These are phyloP conservation scores for Speoplatyrhinus poulsoni DNA, from an alignment of 2,113 vertebrate genomes.

Conservation along the genomic window DNA sequence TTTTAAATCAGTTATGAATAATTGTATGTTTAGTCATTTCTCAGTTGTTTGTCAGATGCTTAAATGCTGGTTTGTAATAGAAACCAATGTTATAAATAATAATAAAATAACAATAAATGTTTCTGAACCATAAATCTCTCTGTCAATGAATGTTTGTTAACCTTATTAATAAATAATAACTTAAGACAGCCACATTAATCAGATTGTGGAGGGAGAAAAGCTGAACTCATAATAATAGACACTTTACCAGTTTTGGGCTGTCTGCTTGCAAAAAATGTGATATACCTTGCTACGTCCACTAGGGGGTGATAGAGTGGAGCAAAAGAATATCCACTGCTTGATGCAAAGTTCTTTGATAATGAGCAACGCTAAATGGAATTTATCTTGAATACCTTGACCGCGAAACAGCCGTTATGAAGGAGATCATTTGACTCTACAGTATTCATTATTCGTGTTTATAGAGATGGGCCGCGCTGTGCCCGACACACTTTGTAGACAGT, in stretches of 20 bases:
- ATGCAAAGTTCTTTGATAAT: constrained; percentile 24
- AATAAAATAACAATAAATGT: too few relatives aligned
- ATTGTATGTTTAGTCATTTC: too few relatives aligned
- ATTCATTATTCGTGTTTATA: constrained; percentile 25
- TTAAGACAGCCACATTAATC: too few relatives aligned
- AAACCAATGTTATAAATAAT: too few relatives aligned
- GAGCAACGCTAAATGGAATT: constrained; percentile 32
- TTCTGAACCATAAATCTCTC: too few relatives aligned
- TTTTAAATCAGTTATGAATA: too few relatives aligned
- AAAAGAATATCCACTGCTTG: constrained; percentile 34
- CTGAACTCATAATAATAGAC: not conserved
- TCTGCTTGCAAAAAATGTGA: not conserved
- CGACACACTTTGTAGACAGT: constrained; percentile 13
- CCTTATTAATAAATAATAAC: not conserved
- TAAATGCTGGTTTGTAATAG: too few relatives aligned
- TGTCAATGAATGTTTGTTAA: not conserved
- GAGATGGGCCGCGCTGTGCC: constrained; percentile 2
- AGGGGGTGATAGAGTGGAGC: constrained; percentile 66
- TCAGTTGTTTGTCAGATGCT: too few relatives aligned
- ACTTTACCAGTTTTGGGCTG: not conserved
- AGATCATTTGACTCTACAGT: constrained; percentile 15
- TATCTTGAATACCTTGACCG: constrained; percentile 27
- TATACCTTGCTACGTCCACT: constrained; percentile 46
- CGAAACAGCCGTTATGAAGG: constrained; percentile 29
- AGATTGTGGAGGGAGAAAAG: not conserved